A percentile compares a stretch with the other conserved stretches of the same genome.
phyloP scores from a whole-genome alignment of 2,797 vertebrate genomes.

The Luscinia luscinia region DNA sequence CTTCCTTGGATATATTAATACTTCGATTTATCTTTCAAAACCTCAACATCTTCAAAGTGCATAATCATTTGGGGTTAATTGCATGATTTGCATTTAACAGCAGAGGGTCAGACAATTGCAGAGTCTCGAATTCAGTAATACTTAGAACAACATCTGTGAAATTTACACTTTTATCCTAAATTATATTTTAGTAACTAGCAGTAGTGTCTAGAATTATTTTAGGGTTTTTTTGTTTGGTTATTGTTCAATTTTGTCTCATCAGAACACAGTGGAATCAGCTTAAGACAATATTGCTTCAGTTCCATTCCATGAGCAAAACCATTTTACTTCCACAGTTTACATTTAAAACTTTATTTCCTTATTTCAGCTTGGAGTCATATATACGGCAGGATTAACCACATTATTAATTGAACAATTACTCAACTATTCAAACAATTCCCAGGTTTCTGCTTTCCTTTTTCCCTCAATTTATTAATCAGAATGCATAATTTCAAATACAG shows the following conservation, averaged over 20 bases:
- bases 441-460: neutral
- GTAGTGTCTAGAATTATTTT: neutral
- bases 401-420: neutral
- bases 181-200: neutral
- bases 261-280: neutral
- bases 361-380: neutral
- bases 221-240: neutral
- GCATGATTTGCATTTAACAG: neutral
- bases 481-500: neutral
- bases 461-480: neutral
- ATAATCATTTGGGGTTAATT: neutral
- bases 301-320: fast-evolving
- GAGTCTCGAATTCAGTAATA: neutral
- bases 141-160: neutral
- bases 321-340: neutral
- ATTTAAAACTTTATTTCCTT: neutral
- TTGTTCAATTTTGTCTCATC: neutral
- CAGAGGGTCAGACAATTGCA: neutral
- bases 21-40: neutral
- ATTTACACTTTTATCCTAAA: neutral
- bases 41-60: neutral
- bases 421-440: neutral
- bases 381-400: neutral
- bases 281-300: neutral
- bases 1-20: neutral